Evolutionary conservation across 2,797 vertebrate genomes (phyloP).

Genomic region (Thunnus albacares): DNA sequence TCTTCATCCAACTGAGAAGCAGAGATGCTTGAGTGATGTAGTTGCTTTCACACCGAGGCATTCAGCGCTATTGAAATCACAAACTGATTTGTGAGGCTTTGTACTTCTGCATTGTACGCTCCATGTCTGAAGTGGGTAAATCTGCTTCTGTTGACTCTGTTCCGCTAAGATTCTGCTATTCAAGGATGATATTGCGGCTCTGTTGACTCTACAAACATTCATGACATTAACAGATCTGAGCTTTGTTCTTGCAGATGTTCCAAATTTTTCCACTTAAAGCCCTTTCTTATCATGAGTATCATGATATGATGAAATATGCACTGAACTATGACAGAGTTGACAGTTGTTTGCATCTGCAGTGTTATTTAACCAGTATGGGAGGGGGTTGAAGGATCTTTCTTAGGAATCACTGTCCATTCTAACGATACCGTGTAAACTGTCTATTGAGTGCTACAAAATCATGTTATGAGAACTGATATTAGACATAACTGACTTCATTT

Average conservation of each 20-base stretch:
- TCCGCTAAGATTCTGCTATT: background rate
- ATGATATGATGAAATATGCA: background rate
- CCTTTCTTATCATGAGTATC: background rate
- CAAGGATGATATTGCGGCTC: background rate
- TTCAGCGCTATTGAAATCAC: conserved; percentile 2
- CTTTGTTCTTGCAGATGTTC: background rate
- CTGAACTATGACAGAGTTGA: too few relatives aligned
- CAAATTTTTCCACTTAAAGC: background rate
- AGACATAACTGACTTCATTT: background rate
- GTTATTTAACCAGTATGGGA: too few relatives aligned
- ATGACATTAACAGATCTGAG: background rate
- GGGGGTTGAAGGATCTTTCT: background rate
- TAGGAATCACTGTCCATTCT: background rate
- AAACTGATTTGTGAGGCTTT: conserved; percentile 14
- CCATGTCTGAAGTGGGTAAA: background rate
- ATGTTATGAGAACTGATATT: background rate
- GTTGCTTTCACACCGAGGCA: conserved; percentile 12
- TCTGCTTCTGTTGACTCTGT: conserved; percentile 2
- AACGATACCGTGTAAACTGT: too few relatives aligned
- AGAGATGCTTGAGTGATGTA: background rate
- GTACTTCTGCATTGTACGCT: background rate
- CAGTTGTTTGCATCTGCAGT: too few relatives aligned
- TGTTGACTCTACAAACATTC: background rate
- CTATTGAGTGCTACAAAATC: background rate
- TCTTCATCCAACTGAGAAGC: conserved; percentile 24